Base-by-base conservation (phyloP, 2,888 invertebrate genomes). In the Balanococcus diminutus region DNA sequence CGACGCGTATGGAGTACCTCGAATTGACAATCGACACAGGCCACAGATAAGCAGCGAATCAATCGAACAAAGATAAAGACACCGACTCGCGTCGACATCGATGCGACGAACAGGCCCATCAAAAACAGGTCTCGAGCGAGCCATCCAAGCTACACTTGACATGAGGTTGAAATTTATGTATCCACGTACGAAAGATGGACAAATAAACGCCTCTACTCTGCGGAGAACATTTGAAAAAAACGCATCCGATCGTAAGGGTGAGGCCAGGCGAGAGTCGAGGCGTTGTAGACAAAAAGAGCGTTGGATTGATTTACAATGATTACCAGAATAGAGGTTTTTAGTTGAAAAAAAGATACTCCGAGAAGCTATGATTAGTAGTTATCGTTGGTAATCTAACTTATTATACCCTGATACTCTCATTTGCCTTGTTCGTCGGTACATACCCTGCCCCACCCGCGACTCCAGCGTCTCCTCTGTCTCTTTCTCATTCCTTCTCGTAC, bases 381-480 rank as follows among this genome's bases (percentile, higher is more conserved):
- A 84, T 84, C 72, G 84, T 72, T 79, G 75, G 42, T 84, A 75
- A 84, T 84, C 84, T 84, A 84, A 84, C 84, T 84, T 75, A 84
- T 84, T 84, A 72, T 84, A 84, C 72, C 75, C 84, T 42, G 32
- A 72, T 84, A 72, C 72, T 42, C 72, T 42, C 36, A 51, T 67
- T 67, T 31, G 28, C 67, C 67, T 28, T 25, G 28, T 67, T 31
- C 9, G 56, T 22, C 22, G 19, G n/a, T n/a, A n/a, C n/a, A n/a
- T 19, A 56, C 56, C 28, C 19, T 42, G 19, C 46, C 46, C 42
- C 42, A 16, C 51, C 28, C n/a, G n/a, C n/a, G n/a, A n/a, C n/a
- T n/a, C n/a, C n/a, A n/a, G n/a, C n/a, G n/a, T n/a, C n/a, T 31
- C 56, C 9, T 42, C 32, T 32, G 19, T 83, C 83, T 83, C 67